Base-by-base conservation (phyloP, 2,797 vertebrate species). In the Rhinella marina region DNA sequence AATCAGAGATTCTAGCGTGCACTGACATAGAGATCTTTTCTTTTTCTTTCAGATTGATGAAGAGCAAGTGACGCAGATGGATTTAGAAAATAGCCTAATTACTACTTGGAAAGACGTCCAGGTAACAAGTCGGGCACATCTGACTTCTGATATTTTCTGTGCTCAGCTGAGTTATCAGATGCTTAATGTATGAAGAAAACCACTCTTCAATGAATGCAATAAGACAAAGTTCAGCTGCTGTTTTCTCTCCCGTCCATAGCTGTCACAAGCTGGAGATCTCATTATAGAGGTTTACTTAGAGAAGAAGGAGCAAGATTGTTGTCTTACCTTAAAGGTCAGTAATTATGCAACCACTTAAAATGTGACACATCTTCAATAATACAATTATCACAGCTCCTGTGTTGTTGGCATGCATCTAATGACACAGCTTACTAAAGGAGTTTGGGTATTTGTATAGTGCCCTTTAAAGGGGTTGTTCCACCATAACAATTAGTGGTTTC, bases 71-170 rank as follows among this genome's bases (percentile, higher is more conserved):
- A 98, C 96, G 16, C 98, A 99, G 94, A 99, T 99, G 86, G 98
- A 99, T 89, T 93, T 99, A 92, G 98, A 99, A 88, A 96, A 98
- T 94, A 99, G 97, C 89, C 95, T 99, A 89, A 99, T 99, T 90
- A 99, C 97, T 89, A 97, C 96, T 77, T 99, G 98, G 98, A 98
- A 97, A 93, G 97, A 98, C 92, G 98, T 98, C 0, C 97, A 99
- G 97, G 98, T 99, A 93, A 93, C 29, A 19, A 17, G 23, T 12
- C 9, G 23, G 72, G 23, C 13, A 54, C 7, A 16, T 54, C 72
- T 75, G 41, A 75, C 32, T n/a, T 70, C 66, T 75, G 21, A 57
- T 61, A 12, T 81, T 13, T 17, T 25, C 50, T 89, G 23, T 23
- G 25, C n/a, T 86, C 4, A 27, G 21, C 70, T 19, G 1, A 61